Percentiles rank a stretch among this genome's conserved stretches.
Conservation (phyloP, 2,797 vertebrate species). For the Galagoides demidoff region DNA sequence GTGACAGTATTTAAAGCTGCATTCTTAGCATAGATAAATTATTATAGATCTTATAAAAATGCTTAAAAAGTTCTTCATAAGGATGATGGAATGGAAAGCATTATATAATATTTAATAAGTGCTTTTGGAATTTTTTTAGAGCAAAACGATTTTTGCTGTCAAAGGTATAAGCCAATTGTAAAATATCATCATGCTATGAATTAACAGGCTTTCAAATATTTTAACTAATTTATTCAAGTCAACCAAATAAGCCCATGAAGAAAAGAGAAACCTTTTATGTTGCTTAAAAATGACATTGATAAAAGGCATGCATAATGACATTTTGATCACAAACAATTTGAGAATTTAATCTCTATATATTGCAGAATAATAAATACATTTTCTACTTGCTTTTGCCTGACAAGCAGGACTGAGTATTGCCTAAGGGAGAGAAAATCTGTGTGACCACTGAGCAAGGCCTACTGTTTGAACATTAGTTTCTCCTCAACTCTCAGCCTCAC, state of each 20-base stretch:
- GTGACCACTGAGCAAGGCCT: background rate
- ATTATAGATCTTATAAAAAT: background rate
- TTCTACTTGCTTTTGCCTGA: background rate
- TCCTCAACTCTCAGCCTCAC: background rate
- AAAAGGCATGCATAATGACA: slow-evolving; percentile 31
- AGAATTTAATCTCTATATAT: slow-evolving; percentile 36
- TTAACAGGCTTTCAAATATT: slow-evolving; percentile 51
- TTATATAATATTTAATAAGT: background rate
- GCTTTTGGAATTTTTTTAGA: background rate
- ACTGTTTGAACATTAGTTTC: slow-evolving; percentile 11
- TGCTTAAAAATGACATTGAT: slow-evolving; percentile 48
- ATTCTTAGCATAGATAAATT: background rate
- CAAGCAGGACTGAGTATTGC: background rate
- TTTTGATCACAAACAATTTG: slow-evolving; percentile 50
- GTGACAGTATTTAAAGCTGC: background rate
- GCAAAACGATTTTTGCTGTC: slow-evolving; percentile 23
- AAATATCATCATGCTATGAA: slow-evolving; percentile 37
- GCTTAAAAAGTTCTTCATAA: background rate
- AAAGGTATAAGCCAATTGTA: slow-evolving; percentile 21
- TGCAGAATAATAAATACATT: slow-evolving; percentile 17
- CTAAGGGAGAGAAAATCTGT: background rate
- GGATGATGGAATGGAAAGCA: background rate
- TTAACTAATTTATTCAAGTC: slow-evolving; percentile 67
- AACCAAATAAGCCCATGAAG: slow-evolving; percentile 43
- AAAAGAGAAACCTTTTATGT: slow-evolving; percentile 38